Evolutionary conservation across 2,888 invertebrate genomes (phyloP), one percentile per base, ranked within the genome.

Genomic region (Pterostichus madidus): DNA sequence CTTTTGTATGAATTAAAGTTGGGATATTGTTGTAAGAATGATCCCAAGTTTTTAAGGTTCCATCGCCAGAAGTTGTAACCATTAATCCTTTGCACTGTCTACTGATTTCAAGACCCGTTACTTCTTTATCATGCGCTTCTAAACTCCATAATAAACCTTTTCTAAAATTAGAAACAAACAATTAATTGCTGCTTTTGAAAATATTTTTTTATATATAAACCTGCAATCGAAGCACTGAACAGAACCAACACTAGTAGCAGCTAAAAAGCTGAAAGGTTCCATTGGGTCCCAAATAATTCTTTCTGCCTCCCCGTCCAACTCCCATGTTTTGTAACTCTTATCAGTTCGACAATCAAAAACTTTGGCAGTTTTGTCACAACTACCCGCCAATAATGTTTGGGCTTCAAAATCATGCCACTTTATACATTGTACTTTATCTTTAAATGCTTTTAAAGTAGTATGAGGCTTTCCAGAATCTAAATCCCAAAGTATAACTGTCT

Each of bases 401-500:
- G 95, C 93, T 89, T 98, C 97, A 44, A 92, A 91, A 5, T 95
- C 94, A 91, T 97, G 97, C 94, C 97, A 98, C 84, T 94, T 91
- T 5, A 98, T 87, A 0, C 95, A 92, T 88, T 98, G 97, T 0
- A 98, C 92, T 90, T 97, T 97, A 86, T 97, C 96, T 68, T 93
- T 90, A 87, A 96, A 97, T 44, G 93, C 93, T 80, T 90, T 91
- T 5, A 98, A 91, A 83, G 93, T 95, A 0, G 95, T 95, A 79
- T 95, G 96, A 0, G 96, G 95, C 84, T 91, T 91, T 8, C 95
- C 94, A 85, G 93, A 93, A 86, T 97, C 96, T 87, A 99, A 91
- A 90, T 99, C 99, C 99, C 99, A 99, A 0, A 99, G 89, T 24
- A 96, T 91, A 5, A 97, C 94, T 0, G 96, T 95, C 86, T 93